Evolutionary conservation across 2,797 vertebrate species (phyloP).

Genomic region (Ataeniobius toweri): DNA sequence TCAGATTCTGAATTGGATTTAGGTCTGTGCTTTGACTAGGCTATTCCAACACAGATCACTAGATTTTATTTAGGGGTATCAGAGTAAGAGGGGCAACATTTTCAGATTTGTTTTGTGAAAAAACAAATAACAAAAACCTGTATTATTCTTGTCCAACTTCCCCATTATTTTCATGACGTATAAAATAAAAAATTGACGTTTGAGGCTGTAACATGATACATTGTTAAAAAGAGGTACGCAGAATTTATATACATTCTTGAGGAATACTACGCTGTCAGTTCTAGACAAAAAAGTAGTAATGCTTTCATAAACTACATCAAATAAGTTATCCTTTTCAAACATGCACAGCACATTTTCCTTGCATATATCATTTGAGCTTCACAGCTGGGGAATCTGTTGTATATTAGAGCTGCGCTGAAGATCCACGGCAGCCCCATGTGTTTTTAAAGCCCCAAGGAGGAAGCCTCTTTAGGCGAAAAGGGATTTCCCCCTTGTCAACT

Average conservation of each 20-base stretch:
- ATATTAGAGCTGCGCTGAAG: conserved; percentile 47
- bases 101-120: not conserved
- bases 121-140: not conserved
- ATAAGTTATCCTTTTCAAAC: conserved; percentile 23
- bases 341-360: conserved; percentile 4
- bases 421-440: conserved; percentile 45
- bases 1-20: too few species aligned
- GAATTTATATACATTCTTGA: not conserved
- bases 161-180: not conserved
- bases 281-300: not conserved
- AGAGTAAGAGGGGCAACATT: not conserved
- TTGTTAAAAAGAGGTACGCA: not conserved
- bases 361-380: conserved; percentile 24
- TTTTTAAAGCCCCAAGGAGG: conserved; percentile 57
- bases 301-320: conserved; percentile 17
- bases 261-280: not conserved
- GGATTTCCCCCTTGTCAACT: conserved; percentile 73
- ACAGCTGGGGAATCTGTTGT: conserved; percentile 58
- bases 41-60: too few species aligned
- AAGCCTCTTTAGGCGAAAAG: conserved; percentile 57
- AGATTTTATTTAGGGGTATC: too few species aligned
- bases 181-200: not conserved
- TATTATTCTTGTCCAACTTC: not conserved
- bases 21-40: too few species aligned
- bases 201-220: not conserved